These are phyloP conservation scores for Antedon mediterranea DNA, from an alignment of 53 echinoderm and acorn worm genomes.

Conservation along the genomic window DNA sequence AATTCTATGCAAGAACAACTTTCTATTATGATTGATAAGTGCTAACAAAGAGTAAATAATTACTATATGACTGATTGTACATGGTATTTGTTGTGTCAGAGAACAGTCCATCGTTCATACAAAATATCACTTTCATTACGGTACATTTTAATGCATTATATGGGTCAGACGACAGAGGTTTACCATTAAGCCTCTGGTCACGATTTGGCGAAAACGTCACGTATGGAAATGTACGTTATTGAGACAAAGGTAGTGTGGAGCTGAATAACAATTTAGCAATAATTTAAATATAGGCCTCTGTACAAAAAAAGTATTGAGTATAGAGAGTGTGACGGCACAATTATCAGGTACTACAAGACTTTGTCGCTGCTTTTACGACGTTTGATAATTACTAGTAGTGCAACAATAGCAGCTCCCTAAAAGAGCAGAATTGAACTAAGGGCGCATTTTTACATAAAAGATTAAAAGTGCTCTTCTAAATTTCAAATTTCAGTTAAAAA, in stretches of 20 bases:
- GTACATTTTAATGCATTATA: not conserved
- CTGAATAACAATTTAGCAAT: not conserved
- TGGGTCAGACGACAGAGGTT: not conserved
- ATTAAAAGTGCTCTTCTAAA: too few relatives aligned
- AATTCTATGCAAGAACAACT: not conserved
- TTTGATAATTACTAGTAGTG: too few relatives aligned
- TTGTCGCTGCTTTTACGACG: too few relatives aligned
- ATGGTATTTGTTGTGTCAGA: not conserved
- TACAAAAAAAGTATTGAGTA: too few relatives aligned
- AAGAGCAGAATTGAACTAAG: too few relatives aligned
- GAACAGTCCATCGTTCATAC: not conserved
- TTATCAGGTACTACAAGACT: too few relatives aligned
- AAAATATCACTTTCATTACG: not conserved
- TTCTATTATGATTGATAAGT: not conserved
- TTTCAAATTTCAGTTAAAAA: too few relatives aligned
- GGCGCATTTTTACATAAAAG: too few relatives aligned
- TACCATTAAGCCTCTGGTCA: not conserved
- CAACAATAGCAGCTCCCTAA: too few relatives aligned
- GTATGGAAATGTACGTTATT: not conserved
- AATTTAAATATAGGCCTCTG: too few relatives aligned
- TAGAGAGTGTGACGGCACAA: too few relatives aligned
- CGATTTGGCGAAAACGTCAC: not conserved
- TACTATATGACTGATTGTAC: not conserved
- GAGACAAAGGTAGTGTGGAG: not conserved
- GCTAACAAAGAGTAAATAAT: conserved; percentile 1